phyloP scores from a whole-genome alignment of 2,113 vertebrate genomes.

The Macquaria ambigua region DNA sequence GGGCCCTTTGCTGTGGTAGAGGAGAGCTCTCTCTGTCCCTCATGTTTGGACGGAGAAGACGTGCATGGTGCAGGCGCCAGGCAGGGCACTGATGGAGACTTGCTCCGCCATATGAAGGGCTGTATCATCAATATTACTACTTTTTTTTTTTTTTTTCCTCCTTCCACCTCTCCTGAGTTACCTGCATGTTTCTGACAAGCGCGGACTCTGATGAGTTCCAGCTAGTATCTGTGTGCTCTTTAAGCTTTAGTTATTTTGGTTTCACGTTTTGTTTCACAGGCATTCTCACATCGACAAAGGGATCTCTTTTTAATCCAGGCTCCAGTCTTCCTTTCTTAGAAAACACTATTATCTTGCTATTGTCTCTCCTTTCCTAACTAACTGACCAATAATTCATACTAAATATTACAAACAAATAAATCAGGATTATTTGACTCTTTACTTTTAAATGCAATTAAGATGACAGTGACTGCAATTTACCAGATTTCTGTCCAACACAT shows the following conservation, averaged over 20 bases:
- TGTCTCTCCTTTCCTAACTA: constrained; percentile 7
- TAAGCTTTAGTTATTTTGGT: constrained; percentile 55
- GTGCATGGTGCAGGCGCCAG: constrained; percentile 91
- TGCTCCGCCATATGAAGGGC: constrained; percentile 88
- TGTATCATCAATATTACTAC: constrained; percentile 88
- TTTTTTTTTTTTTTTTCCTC: constrained; percentile 61
- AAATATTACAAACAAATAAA: background rate
- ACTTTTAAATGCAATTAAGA: background rate
- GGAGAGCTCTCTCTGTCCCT: constrained; percentile 89
- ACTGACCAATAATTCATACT: background rate
- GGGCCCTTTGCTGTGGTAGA: constrained; percentile 58
- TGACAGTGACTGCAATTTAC: background rate
- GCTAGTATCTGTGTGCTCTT: constrained; percentile 76
- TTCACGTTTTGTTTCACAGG: constrained; percentile 72
- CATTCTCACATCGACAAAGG: constrained; percentile 61
- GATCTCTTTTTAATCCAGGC: constrained; percentile 54
- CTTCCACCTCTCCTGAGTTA: constrained; percentile 80
- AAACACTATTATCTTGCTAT: constrained; percentile 15
- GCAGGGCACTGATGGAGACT: constrained; percentile 90
- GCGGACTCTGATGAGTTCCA: constrained; percentile 85
- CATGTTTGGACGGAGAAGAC: constrained; percentile 93
- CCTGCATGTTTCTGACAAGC: constrained; percentile 87
- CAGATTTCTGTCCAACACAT: constrained; percentile 12
- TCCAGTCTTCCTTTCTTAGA: constrained; percentile 52
- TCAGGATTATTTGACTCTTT: background rate